A percentile compares a stretch with the other conserved stretches of the same genome.
phyloP scores from a whole-genome alignment of 2,888 invertebrate genomes.

The Ganaspis brasiliensis region DNA sequence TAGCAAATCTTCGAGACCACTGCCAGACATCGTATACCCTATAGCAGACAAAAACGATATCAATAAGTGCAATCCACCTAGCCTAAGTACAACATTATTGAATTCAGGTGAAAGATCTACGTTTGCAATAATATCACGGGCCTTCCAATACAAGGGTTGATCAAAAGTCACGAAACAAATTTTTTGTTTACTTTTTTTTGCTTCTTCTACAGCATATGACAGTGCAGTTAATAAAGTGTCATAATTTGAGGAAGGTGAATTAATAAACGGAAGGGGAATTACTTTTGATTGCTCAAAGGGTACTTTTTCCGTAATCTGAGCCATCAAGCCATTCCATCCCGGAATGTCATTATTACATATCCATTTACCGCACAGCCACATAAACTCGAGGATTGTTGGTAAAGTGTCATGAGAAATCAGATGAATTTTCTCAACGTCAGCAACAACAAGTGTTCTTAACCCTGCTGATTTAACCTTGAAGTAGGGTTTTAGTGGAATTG shows the following conservation, averaged over 20 bases:
- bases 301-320: slow-evolving; percentile 64
- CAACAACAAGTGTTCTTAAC: too few species aligned
- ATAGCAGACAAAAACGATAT: slow-evolving; percentile 59
- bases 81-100: slow-evolving; percentile 56
- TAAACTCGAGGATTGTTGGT: too few species aligned
- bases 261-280: slow-evolving; percentile 57
- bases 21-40: slow-evolving; percentile 61
- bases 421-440: background rate
- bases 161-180: slow-evolving; percentile 55
- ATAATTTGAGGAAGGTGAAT: slow-evolving; percentile 53
- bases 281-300: too few species aligned
- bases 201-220: slow-evolving; percentile 47
- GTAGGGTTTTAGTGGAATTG: too few species aligned
- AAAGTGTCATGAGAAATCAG: slow-evolving; percentile 50
- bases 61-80: slow-evolving; percentile 66
- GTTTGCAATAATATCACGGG: slow-evolving; percentile 56
- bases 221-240: slow-evolving; percentile 56
- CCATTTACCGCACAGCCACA: too few species aligned
- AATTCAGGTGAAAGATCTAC: slow-evolving; percentile 42
- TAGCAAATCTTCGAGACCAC: slow-evolving; percentile 60
- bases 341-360: slow-evolving; percentile 49
- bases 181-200: slow-evolving; percentile 45
- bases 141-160: too few species aligned
- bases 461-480: too few species aligned
- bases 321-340: slow-evolving; percentile 74